Conservation (phyloP, 2,113 vertebrate genomes). For the Condylura cristata region DNA sequence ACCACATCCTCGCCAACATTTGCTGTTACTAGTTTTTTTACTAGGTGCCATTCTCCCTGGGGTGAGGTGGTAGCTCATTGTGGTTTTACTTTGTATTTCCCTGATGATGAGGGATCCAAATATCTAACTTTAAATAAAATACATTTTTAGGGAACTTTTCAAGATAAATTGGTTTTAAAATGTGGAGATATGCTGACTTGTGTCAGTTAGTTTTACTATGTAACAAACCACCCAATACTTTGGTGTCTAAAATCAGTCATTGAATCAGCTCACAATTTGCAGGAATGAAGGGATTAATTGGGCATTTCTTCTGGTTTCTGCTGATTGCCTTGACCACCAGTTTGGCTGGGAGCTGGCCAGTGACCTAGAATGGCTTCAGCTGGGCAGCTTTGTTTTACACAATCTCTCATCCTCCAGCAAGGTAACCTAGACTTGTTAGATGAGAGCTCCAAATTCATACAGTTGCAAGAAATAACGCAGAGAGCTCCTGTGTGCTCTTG, state of each 20-base stretch:
- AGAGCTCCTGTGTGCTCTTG: not conserved
- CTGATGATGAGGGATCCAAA: not conserved
- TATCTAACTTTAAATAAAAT: not conserved
- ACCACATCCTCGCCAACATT: too few relatives aligned
- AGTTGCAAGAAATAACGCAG: not conserved
- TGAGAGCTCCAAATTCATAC: not conserved
- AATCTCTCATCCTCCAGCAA: not conserved
- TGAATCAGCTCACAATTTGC: not conserved
- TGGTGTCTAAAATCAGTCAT: not conserved
- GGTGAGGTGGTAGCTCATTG: too few relatives aligned
- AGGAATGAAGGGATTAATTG: not conserved
- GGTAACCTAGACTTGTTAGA: not conserved
- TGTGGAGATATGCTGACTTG: not conserved
- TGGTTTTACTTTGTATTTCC: too few relatives aligned
- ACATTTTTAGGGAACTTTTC: not conserved
- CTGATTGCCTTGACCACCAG: not conserved
- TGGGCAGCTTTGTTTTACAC: not conserved
- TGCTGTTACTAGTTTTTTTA: too few relatives aligned
- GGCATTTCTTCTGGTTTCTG: not conserved
- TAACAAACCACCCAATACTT: not conserved
- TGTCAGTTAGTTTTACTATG: not conserved
- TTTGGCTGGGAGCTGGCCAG: not conserved
- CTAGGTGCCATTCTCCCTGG: too few relatives aligned
- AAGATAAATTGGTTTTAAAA: constrained; percentile 9
- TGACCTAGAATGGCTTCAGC: not conserved